A percentile compares a stretch with the other conserved stretches of the same genome.
Evolutionary conservation across 2,113 vertebrate genomes (phyloP).

Genomic region (Bufo bufo): DNA sequence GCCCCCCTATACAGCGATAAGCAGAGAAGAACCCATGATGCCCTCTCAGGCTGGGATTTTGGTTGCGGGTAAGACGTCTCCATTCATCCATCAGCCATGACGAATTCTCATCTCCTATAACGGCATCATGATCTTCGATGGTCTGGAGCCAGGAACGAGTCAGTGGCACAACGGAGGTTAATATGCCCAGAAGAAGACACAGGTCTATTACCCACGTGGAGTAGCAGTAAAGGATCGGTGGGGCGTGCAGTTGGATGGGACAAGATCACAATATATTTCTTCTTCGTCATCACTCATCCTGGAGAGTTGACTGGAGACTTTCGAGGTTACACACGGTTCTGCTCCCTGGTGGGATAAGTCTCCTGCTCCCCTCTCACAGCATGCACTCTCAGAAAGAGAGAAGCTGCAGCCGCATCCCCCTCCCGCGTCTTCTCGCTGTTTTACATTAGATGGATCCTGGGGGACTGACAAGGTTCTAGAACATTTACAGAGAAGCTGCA

Average conservation of each 20-base stretch:
- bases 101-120: not conserved
- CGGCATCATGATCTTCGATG: not conserved
- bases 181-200: not conserved
- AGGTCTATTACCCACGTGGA: conserved; percentile 33
- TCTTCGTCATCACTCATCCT: not conserved
- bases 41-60: no score
- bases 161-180: not conserved
- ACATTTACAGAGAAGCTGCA: no score
- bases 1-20: no score
- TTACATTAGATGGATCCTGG: no score
- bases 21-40: no score
- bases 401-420: not conserved
- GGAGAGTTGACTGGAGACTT: not conserved
- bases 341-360: not conserved
- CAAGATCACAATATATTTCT: not conserved
- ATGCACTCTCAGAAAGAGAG: no score
- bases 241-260: not conserved
- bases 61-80: not conserved
- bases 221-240: not conserved
- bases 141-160: not conserved
- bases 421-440: not conserved
- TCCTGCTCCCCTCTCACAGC: no score
- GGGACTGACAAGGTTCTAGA: no score
- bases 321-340: no score
- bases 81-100: not conserved